Conservation (phyloP, 2,888 invertebrate genomes). For the Drosophila mimetica region DNA sequence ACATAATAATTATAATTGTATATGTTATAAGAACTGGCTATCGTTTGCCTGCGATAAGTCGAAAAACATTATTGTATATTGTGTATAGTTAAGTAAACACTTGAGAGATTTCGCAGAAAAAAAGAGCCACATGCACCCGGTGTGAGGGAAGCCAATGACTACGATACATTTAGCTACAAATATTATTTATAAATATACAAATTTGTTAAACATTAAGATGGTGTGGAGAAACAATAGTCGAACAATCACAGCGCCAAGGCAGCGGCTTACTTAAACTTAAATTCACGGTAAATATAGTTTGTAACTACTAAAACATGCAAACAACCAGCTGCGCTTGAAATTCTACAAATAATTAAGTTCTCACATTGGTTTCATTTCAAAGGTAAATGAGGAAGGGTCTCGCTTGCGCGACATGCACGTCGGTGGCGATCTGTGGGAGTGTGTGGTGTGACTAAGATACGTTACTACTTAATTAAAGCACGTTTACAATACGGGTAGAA, state of each 20-base stretch:
- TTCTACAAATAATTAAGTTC: slow-evolving; percentile 36
- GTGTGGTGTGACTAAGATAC: slow-evolving; percentile 26
- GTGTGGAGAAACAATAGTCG: slow-evolving; percentile 21
- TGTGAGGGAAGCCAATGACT: slow-evolving; percentile 8
- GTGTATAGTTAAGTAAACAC: slow-evolving; percentile 46
- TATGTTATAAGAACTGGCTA: slow-evolving; percentile 17
- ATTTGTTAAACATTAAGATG: slow-evolving; percentile 23
- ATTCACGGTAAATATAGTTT: slow-evolving; percentile 14
- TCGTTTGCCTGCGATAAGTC: slow-evolving; percentile 16
- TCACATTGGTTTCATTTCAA: slow-evolving; percentile 24
- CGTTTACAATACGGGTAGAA: slow-evolving; percentile 45
- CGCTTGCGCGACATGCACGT: slow-evolving; percentile 18
- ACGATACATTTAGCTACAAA: slow-evolving; percentile 27
- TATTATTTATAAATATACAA: slow-evolving; percentile 30
- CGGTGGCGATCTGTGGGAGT: slow-evolving; percentile 5
- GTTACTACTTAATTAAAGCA: slow-evolving; percentile 46
- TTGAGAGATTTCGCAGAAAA: slow-evolving; percentile 32
- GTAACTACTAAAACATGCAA: slow-evolving; percentile 22
- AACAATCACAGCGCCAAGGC: slow-evolving; percentile 49
- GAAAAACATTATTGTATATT: slow-evolving; percentile 25
- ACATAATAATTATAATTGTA: slow-evolving; percentile 24
- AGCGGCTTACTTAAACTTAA: slow-evolving; percentile 13
- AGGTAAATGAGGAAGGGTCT: slow-evolving; percentile 24
- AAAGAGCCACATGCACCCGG: slow-evolving; percentile 15
- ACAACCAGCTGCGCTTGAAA: slow-evolving; percentile 25